Percentiles rank a stretch among this genome's conserved stretches.
Conservation (phyloP, 2,888 invertebrate genomes). For the Cheilosia variabilis region DNA sequence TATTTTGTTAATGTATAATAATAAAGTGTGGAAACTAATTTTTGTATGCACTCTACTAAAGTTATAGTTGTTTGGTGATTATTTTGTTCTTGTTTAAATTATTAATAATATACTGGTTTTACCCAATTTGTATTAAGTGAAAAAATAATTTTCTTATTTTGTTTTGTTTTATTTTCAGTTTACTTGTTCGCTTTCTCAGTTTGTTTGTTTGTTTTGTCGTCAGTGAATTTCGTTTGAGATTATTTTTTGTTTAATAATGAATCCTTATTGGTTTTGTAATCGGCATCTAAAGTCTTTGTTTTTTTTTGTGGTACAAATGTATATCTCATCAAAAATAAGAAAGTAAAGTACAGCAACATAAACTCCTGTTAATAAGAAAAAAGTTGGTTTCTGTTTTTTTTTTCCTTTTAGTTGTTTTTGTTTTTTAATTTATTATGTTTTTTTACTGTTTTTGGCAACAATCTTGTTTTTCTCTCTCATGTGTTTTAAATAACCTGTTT, state of each 20-base stretch:
- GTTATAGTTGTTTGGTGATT: conserved; percentile 69
- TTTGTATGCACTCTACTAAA: conserved; percentile 68
- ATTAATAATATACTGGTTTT: conserved; percentile 58
- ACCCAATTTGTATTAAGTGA: conserved; percentile 69
- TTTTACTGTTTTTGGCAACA: conserved; percentile 80
- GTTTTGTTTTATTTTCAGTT: conserved; percentile 58
- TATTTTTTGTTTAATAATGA: conserved; percentile 55
- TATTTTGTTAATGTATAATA: conserved; percentile 32
- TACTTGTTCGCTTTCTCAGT: conserved; percentile 34
- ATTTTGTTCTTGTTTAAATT: conserved; percentile 50
- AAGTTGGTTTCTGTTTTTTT: conserved; percentile 74
- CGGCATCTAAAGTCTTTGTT: conserved; percentile 68
- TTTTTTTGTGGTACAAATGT: conserved; percentile 72
- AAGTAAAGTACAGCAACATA: conserved; percentile 72
- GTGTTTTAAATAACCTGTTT: conserved; percentile 73
- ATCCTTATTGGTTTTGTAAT: conserved; percentile 68
- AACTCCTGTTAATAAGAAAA: conserved; percentile 69
- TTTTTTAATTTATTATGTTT: conserved; percentile 69
- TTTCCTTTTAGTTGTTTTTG: conserved; percentile 60
- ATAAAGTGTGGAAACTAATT: conserved; percentile 68
- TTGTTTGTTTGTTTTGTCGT: conserved; percentile 48
- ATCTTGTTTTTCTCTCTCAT: conserved; percentile 83
- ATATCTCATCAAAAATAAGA: conserved; percentile 74
- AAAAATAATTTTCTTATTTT: conserved; percentile 63
- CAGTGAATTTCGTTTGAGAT: conserved; percentile 63